These are phyloP conservation scores for Campoplex capitator DNA, from an alignment of 2,888 invertebrate species.

Conservation along the genomic window DNA sequence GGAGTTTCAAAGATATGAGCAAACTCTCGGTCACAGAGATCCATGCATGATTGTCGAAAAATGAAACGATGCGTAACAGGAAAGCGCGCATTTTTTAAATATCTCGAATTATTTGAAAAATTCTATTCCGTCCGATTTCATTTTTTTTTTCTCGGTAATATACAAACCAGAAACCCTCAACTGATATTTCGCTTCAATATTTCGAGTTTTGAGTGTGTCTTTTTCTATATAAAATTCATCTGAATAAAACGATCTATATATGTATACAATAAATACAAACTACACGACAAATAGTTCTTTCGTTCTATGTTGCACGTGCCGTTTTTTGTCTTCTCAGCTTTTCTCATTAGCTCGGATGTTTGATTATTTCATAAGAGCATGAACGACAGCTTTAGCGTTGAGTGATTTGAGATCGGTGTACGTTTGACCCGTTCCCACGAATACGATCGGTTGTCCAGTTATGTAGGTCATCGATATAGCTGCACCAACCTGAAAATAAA, in stretches of 20 bases:
- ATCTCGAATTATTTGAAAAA: neutral
- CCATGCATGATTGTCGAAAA: neutral
- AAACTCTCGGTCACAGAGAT: neutral
- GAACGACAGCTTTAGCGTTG: conserved; percentile 98
- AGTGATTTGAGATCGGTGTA: conserved; percentile 98
- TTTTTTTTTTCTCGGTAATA: neutral
- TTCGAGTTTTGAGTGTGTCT: conserved; percentile 9
- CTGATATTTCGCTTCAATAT: conserved; percentile 3
- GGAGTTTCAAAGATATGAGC: neutral
- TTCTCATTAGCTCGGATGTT: neutral
- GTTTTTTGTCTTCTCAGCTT: conserved; percentile 20
- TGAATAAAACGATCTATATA: conserved; percentile 62
- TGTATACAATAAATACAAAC: conserved; percentile 68
- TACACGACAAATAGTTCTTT: conserved; percentile 50
- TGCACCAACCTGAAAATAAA: conserved; percentile 91
- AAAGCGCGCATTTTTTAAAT: neutral
- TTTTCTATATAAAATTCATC: conserved; percentile 58
- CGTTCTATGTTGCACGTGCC: conserved; percentile 3
- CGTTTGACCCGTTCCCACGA: conserved; percentile 99
- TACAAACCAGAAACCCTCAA: neutral
- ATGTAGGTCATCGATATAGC: conserved; percentile 99
- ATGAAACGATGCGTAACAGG: neutral
- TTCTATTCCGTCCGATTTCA: neutral
- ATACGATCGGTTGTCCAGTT: conserved; percentile 99
- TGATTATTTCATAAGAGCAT: conserved; percentile 95